Base-by-base conservation (phyloP, 2,888 invertebrate genomes). In the Cryptus armator region DNA sequence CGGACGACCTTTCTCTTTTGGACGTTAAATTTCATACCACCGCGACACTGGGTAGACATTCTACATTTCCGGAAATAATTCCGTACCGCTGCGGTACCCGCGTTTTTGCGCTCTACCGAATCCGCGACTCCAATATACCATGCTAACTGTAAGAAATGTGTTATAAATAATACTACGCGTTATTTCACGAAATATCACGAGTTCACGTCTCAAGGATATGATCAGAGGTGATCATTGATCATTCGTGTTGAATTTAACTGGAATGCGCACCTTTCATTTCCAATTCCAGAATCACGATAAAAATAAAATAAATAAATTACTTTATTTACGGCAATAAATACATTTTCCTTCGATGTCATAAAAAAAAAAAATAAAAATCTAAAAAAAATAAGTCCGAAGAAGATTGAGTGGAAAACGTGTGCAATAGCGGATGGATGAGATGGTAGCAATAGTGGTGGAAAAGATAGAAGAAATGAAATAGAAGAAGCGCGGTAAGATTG, bases 191-290 rank as follows among this genome's bases (percentile, higher is more conserved):
- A 81, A 71, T 53, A 64, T 72, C 56, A 67, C 16, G 75, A 75
- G 75, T 37, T 29, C 62, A 51, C 12, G 56, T 56, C n/a, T 16
- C 19, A 3, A 19, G 7, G 16, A 10, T 19, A 9, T 19, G 19
- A 19, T 19, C 19, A 19, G 24, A 5, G 56, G 16, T 16, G 12
- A 9, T 56, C 19, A 3, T 56, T 24, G 2, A 3, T 12, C 3
- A 10, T 85, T 86, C 87, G 87, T 83, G 87, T 76, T 87, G 84
- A 86, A 89, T 87, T 88, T 88, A 86, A 86, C 89, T 85, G 7
- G 14, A 68, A 51, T 71, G 86, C 37, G 2, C 83, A 86, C 74
- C 56, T 48, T 71, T 29, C 48, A 72, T 82, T 68, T 72, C 71
- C 74, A 81, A 59, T 81, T 81, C 80, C 84, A 86, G 89, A 89